These are phyloP conservation scores for Aramus guarauna DNA, from an alignment of 2,113 vertebrate genomes.

Conservation along the genomic window DNA sequence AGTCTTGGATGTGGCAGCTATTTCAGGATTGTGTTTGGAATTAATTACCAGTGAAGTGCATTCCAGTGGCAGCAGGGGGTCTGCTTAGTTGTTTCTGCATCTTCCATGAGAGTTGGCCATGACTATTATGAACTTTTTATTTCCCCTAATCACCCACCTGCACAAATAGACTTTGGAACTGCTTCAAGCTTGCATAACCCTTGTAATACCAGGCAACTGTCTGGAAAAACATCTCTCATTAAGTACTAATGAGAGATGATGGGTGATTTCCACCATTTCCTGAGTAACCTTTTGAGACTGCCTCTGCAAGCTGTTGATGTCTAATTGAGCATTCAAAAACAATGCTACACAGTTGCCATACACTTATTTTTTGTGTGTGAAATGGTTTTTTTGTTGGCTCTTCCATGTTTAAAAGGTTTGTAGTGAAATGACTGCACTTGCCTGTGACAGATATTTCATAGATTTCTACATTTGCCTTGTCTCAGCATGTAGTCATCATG, in stretches of 20 bases:
- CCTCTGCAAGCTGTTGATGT: conserved; percentile 40
- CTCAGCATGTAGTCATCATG: neutral
- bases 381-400: neutral
- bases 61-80: conserved; percentile 30
- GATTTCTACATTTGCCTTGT: neutral
- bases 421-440: neutral
- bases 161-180: conserved; percentile 53
- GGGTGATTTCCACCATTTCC: conserved; percentile 51
- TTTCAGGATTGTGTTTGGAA: conserved; percentile 44
- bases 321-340: conserved; percentile 42
- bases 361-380: neutral
- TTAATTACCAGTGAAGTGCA: conserved; percentile 59
- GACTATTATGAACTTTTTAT: conserved; percentile 44
- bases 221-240: conserved; percentile 60
- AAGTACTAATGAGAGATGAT: conserved; percentile 54
- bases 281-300: conserved; percentile 43
- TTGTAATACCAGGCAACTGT: conserved; percentile 39
- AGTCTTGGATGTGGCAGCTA: neutral
- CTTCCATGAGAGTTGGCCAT: conserved; percentile 9
- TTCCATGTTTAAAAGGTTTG: neutral
- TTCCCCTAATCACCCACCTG: conserved; percentile 59
- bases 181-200: conserved; percentile 51
- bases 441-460: neutral
- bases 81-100: conserved; percentile 39
- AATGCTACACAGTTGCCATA: neutral